These are phyloP conservation scores for Hyposmocoma kahamanoa DNA, from an alignment of 1,140 invertebrate genomes.

Conservation along the genomic window DNA sequence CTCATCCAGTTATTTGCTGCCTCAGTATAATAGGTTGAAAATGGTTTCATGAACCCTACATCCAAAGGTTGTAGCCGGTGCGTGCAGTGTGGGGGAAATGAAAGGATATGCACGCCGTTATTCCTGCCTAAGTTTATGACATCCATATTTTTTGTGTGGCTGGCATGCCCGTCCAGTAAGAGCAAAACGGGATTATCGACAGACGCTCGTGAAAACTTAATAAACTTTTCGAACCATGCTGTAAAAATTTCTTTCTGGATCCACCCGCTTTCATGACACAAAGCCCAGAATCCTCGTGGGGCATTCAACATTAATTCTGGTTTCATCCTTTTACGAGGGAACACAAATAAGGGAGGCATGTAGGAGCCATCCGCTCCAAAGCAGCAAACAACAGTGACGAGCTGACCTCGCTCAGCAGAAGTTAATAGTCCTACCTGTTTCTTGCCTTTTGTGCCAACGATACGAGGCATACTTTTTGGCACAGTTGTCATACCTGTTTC, in stretches of 20 bases:
- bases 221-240: not conserved
- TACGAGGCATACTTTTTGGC: not conserved
- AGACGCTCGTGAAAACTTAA: not conserved
- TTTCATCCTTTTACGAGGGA: not conserved
- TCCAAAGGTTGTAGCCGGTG: not conserved
- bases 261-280: not conserved
- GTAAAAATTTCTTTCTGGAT: not conserved
- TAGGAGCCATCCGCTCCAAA: not conserved
- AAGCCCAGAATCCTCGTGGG: not conserved
- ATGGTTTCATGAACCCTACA: not conserved
- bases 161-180: not conserved
- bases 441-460: not conserved
- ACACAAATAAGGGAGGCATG: not conserved
- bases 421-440: not conserved
- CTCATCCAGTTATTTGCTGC: not conserved
- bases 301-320: not conserved
- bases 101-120: not conserved
- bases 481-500: not conserved
- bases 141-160: not conserved
- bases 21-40: not conserved
- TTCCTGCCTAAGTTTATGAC: not conserved
- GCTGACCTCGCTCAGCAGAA: not conserved
- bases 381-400: not conserved
- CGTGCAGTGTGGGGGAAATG: not conserved
- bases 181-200: not conserved